Evolutionary conservation across 2,888 invertebrate genomes (phyloP).

Genomic region (Microplitis deprimator): DNA sequence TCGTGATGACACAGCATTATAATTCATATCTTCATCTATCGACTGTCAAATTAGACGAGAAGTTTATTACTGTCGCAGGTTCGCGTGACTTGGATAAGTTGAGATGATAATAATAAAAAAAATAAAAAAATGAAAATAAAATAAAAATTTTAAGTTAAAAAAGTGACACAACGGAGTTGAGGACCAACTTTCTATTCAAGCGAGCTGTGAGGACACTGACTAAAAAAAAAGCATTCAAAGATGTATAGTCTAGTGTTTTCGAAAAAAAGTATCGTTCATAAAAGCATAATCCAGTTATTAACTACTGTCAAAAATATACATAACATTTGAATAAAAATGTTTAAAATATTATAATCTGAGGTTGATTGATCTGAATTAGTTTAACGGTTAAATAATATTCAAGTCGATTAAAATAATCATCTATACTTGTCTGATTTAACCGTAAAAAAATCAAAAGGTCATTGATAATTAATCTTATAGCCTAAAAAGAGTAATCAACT

Average conservation of each 20-base stretch:
- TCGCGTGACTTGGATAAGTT: not conserved
- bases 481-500: constrained; percentile 5
- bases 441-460: not conserved
- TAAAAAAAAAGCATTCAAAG: not conserved
- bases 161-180: constrained; percentile 15
- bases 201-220: not conserved
- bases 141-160: constrained; percentile 6
- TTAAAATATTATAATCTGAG: too few species aligned
- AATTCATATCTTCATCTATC: constrained; percentile 12
- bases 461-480: not conserved
- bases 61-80: not conserved
- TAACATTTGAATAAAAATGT: too few species aligned
- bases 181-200: constrained; percentile 29
- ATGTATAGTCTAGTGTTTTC: not conserved
- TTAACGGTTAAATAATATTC: not conserved
- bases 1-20: not conserved
- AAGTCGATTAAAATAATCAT: constrained; percentile 1
- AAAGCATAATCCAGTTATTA: too few species aligned
- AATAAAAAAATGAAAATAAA: not conserved
- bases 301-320: too few species aligned
- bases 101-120: not conserved
- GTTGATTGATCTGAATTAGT: not conserved
- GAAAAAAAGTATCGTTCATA: not conserved
- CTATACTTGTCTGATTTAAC: constrained; percentile 3
- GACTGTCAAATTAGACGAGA: not conserved